Base-by-base conservation (phyloP, 2,797 vertebrate genomes). In the Thalassophryne amazonica region DNA sequence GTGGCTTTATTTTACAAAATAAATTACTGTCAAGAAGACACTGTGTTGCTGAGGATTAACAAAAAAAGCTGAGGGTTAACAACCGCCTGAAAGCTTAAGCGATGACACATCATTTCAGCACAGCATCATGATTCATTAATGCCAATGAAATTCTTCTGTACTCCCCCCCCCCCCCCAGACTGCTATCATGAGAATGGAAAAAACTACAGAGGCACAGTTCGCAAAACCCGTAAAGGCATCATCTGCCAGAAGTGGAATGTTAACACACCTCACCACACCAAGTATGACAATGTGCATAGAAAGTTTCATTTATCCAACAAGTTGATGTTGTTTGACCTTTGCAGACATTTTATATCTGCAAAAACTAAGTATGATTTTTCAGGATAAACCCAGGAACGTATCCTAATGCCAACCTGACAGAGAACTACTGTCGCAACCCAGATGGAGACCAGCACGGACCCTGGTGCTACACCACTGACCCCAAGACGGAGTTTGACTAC, bases 401-500 rank as follows among this genome's bases (percentile, higher is more conserved):
- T 58, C 93, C 93, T 0, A 73, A 91, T 2, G 92, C 91, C 3
- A 92, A 87, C 17, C 86, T 98, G 75, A 93, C 94, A 2, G 87
- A 93, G 66, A 97, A 99, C 78, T 97, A 94, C 78, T 99, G 97
- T 60, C 91, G 95, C 19, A 99, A 99, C 73, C 97, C 97, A 0
- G 97, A 99, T 2, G 81, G 90, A 0, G 97, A 99, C 55, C 93
- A 90, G 58, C 95, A 99, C 0, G 96, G 97, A 5, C 97, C 96
- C 56, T 98, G 97, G 97, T 99, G 97, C 82, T 97, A 97, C 78
- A 98, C 97, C 32, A 92, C 83, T 1, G 94, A 98, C 71, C 93
- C 92, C 2, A 92, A 89, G 31, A 97, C 93, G 0, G 93, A 94
- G 31, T 99, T 98, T 23, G 97, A 99, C 87, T 99, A 99, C 80